Evolutionary conservation across 2,888 invertebrate species (phyloP).

Genomic region (Tenthredo livida): DNA sequence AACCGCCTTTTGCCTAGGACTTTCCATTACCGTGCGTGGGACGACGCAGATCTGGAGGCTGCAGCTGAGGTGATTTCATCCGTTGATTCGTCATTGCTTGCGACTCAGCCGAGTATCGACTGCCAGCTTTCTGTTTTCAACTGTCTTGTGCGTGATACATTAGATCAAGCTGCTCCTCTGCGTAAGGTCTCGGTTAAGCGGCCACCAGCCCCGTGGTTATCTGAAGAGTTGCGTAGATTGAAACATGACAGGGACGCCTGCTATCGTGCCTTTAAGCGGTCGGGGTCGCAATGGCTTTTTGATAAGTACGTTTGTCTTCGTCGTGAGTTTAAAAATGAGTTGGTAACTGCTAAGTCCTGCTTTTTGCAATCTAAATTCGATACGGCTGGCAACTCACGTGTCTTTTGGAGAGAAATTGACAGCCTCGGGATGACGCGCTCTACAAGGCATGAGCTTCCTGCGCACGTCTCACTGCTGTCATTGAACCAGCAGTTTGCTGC

Average conservation of each 20-base stretch:
- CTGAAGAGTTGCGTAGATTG: not conserved
- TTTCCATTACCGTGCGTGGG: not conserved
- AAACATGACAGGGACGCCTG: not conserved
- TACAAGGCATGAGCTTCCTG: not conserved
- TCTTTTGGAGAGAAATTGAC: not conserved
- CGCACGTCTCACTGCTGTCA: not conserved
- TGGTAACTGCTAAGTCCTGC: not conserved
- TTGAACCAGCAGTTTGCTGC: constrained; percentile 15
- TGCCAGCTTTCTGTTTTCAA: not conserved
- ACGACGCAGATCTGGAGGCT: not conserved
- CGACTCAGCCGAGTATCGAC: not conserved
- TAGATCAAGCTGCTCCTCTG: not conserved
- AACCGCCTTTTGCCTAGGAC: not conserved
- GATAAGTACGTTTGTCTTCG: not conserved
- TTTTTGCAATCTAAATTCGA: not conserved
- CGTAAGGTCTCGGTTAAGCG: not conserved
- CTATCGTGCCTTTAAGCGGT: not conserved
- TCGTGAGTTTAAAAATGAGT: not conserved
- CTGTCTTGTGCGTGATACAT: not conserved
- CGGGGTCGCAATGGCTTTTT: not conserved
- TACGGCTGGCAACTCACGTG: not conserved
- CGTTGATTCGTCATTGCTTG: not conserved
- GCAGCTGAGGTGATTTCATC: not conserved
- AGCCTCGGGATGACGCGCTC: not conserved
- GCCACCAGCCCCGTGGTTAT: not conserved